Percentiles rank a stretch among this genome's conserved stretches.
Evolutionary conservation across 2,888 invertebrate species (phyloP).

Genomic region (Deilephila porcellus): DNA sequence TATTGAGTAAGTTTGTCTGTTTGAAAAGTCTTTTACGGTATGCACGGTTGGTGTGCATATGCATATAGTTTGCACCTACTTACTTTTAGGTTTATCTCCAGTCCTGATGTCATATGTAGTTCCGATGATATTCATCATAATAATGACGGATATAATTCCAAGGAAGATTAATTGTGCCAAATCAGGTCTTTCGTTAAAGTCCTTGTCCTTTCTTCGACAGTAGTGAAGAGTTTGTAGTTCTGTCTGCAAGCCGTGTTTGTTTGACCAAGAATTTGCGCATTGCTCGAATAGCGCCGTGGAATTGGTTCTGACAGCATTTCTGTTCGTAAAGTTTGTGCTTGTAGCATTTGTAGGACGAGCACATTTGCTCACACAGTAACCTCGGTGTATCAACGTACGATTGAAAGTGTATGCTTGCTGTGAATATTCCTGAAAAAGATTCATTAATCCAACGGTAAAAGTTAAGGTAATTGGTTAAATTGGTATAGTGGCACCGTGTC

Average conservation of each 20-base stretch:
- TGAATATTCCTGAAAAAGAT: slow-evolving; percentile 43
- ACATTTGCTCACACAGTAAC: slow-evolving; percentile 52
- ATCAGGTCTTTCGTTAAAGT: neutral
- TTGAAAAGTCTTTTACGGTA: no score
- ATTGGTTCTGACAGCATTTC: neutral
- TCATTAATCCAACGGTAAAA: neutral
- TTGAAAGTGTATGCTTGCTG: slow-evolving; percentile 45
- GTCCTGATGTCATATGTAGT: slow-evolving; percentile 46
- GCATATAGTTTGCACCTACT: neutral
- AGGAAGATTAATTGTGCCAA: neutral
- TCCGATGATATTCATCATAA: slow-evolving; percentile 47
- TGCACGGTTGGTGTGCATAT: no score
- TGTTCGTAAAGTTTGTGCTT: neutral
- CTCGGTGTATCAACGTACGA: slow-evolving; percentile 55
- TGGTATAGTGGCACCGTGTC: no score
- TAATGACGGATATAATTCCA: slow-evolving; percentile 36
- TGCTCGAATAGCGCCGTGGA: neutral
- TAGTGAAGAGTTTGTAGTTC: neutral
- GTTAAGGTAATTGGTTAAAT: no score
- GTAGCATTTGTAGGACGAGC: neutral
- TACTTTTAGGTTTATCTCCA: slow-evolving; percentile 40
- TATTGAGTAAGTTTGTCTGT: no score
- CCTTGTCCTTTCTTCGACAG: neutral
- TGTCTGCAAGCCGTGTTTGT: neutral
- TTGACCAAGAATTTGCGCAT: neutral